Evolutionary conservation across 2,113 vertebrate genomes (phyloP), one percentile per base, ranked within the genome.

Genomic region (Xiphias gladius): DNA sequence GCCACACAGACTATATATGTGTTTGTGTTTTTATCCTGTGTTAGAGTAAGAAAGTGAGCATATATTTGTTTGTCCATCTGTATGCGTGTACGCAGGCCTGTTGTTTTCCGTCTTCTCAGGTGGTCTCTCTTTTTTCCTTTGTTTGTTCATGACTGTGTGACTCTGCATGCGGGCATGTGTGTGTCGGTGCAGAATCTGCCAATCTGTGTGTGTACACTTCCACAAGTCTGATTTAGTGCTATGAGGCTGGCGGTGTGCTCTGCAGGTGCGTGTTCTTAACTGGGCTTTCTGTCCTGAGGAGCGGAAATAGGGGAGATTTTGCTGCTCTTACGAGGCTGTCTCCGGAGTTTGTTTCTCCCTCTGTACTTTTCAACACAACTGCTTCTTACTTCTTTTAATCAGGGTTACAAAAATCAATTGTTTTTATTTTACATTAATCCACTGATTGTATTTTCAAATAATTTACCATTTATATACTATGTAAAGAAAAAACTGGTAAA

Each of bases 181-280:
- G 32, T 79, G 75, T 76, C 57, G n/a, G 65, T 50, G 74, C 41
- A 59, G 41, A 82, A 50, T 63, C 26, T 74, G 66, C 76, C 84
- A 78, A 76, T 84, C 80, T 91, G 85, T 80, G 54, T 59, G 73
- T 73, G 73, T 76, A 43, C 55, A 5, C 68, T 77, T 84, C 70
- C 72, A 50, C 57, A 1, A 7, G 73, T 79, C 67, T 83, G 82
- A 76, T 80, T 81, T 35, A 74, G 81, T 63, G 73, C 82, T 24
- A 32, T 10, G 78, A 76, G 66, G 66, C 69, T 30, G 50, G 55
- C 22, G n/a, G 37, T 48, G 30, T 3, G 79, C 89, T 87, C 83
- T 64, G 86, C 90, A 91, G 89, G 90, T 86, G 85, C 67, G 37
- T 20, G 66, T 73, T 85, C 84, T 92, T 82, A 88, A 80, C 75